Evolutionary conservation across 2,113 vertebrate species (phyloP).

Genomic region (Thinocorus orbignyianus): DNA sequence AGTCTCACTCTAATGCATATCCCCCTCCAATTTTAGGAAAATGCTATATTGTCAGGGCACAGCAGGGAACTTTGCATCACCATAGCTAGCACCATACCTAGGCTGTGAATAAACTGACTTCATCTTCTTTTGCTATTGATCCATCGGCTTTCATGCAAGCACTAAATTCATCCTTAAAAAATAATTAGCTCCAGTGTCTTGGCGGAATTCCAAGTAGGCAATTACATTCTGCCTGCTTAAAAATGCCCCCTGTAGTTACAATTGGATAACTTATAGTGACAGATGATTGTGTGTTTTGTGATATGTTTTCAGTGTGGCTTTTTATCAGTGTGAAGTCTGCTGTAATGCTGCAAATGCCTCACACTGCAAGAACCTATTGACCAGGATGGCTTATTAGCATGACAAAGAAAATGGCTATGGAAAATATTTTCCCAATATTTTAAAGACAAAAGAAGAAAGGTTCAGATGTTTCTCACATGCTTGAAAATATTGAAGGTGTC

Average conservation of each 20-base stretch:
- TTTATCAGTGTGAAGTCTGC: neutral
- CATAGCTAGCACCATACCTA: neutral
- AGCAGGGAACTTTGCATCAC: neutral
- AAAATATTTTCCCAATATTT: neutral
- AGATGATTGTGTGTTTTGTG: constrained; percentile 22
- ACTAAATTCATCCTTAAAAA: constrained; percentile 33
- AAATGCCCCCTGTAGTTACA: constrained; percentile 22
- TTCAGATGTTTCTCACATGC: neutral
- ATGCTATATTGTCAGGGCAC: neutral
- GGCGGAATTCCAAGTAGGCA: constrained; percentile 35
- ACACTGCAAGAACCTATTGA: neutral
- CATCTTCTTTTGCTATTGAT: constrained; percentile 2
- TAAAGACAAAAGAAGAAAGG: neutral
- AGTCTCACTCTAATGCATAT: neutral
- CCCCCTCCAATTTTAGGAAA: neutral
- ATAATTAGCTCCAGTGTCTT: constrained; percentile 45
- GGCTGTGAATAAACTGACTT: neutral
- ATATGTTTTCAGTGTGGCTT: neutral
- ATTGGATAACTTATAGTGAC: constrained; percentile 27
- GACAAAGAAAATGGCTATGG: neutral
- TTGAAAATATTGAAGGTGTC: neutral
- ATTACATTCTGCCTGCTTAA: constrained; percentile 38
- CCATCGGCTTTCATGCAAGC: neutral
- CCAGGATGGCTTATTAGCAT: neutral
- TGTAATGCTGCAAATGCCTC: neutral